phyloP scores from a whole-genome alignment of 2,113 vertebrate species.

The Fregetta grallaria region DNA sequence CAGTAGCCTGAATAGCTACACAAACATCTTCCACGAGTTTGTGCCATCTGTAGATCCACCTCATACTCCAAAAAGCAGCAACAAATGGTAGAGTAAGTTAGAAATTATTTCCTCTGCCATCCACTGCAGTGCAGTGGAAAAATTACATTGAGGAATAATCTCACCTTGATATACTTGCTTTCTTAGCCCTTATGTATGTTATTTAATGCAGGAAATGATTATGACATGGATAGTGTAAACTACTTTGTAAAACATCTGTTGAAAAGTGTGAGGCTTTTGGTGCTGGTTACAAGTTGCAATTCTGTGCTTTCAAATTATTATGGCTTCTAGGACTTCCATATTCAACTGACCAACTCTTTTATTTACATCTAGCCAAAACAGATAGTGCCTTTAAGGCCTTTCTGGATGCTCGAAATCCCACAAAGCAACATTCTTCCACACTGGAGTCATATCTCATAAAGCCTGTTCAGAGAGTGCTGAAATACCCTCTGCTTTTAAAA shows the following conservation, averaged over 20 bases:
- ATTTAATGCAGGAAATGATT: neutral
- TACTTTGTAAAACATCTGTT: neutral
- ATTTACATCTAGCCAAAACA: conserved; percentile 82
- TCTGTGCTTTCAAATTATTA: neutral
- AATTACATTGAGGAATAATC: neutral
- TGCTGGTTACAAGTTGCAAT: neutral
- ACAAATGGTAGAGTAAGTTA: neutral
- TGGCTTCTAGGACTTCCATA: neutral
- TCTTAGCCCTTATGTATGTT: neutral
- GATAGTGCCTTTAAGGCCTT: conserved; percentile 93
- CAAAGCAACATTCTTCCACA: conserved; percentile 95
- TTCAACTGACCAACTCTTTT: neutral
- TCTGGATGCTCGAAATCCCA: conserved; percentile 90
- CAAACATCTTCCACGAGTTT: neutral
- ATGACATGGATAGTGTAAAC: neutral
- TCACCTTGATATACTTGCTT: neutral
- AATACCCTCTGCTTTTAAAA: conserved; percentile 93
- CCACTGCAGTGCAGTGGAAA: neutral
- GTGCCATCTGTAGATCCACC: neutral
- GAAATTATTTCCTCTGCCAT: neutral
- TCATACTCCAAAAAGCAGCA: neutral
- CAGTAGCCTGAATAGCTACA: neutral
- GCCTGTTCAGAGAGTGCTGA: conserved; percentile 95
- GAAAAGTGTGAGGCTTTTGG: neutral
- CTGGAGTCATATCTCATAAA: conserved; percentile 98